Evolutionary conservation across 2,113 vertebrate genomes (phyloP), one percentile per base, ranked within the genome.

Genomic region (Arothron firmamentum): DNA sequence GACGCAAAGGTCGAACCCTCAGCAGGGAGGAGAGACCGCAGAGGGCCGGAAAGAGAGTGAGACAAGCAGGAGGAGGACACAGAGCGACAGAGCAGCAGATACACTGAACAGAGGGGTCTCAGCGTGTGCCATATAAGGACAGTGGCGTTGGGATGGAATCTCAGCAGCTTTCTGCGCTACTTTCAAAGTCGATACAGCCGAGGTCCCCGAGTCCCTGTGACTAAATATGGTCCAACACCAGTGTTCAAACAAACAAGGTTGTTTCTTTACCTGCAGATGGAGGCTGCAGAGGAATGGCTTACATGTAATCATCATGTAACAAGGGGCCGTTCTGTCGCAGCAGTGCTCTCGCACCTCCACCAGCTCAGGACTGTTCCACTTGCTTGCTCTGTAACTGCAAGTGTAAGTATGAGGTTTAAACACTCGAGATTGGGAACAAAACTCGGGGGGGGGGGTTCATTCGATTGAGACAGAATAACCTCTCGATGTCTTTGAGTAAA

Each of bases 161-260:
- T 78, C 79, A 61, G 74, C 82, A 74, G 86, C 85, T 85, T 93
- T 92, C 92, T 91, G 91, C 91, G 90, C 78, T 62, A 61, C 81
- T 75, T 74, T 85, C 81, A 90, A 90, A 89, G 89, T 90, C 83
- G 88, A 83, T 43, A 60, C 85, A 86, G 85, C 90, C 89, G 78
- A 89, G 86, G 82, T 72, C 52, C 59, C 72, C 46, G 62, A 74
- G 81, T 83, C 85, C 87, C 46, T 67, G 92, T 92, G 93, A 92
- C 97, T 98, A 98, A 98, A 99, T 98, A 99, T 95, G 96, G 97
- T 94, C 87, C 92, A 81, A 81, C 62, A 67, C 62, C 72, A 86
- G 74, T 77, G 74, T 75, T 88, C 81, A 86, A 84, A 89, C 82
- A 79, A 85, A 84, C 74, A 86, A 79, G 56, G 63, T 61, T 70